A percentile compares a stretch with the other conserved stretches of the same genome.
These are phyloP conservation scores for Cacatua alba DNA, from an alignment of 2,113 vertebrate species.

Conservation along the genomic window DNA sequence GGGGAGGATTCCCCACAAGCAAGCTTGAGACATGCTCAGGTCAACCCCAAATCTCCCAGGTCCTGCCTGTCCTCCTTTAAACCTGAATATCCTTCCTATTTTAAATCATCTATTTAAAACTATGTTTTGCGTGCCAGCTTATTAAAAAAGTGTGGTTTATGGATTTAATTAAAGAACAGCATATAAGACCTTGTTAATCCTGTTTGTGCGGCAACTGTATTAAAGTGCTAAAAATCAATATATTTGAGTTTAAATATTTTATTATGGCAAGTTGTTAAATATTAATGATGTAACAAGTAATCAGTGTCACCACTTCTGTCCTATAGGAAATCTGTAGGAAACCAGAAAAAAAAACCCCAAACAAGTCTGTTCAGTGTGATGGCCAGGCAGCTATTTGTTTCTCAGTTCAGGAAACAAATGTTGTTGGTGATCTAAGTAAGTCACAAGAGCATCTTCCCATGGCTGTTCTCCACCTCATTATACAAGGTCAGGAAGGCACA, in stretches of 20 bases:
- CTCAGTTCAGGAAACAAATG: background rate
- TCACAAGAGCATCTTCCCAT: background rate
- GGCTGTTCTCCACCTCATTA: background rate
- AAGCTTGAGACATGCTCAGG: rapidly evolving
- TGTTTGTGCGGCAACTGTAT: constrained; percentile 65
- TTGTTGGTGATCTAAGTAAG: background rate
- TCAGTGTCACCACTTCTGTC: constrained; percentile 49
- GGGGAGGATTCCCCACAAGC: background rate
- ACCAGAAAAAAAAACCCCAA: background rate
- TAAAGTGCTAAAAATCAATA: constrained; percentile 75
- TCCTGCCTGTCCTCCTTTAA: background rate
- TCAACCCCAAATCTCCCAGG: background rate
- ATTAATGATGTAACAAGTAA: constrained; percentile 74
- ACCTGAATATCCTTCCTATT: rapidly evolving
- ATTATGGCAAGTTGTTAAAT: constrained; percentile 75
- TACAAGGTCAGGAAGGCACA: rapidly evolving
- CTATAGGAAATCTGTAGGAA: background rate
- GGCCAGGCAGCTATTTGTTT: background rate
- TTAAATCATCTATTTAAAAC: background rate
- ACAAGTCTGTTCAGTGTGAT: background rate
- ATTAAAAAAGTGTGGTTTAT: constrained; percentile 75
- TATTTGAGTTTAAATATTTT: constrained; percentile 81
- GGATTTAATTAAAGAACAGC: constrained; percentile 80
- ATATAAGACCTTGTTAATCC: constrained; percentile 71
- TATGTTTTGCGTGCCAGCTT: constrained; percentile 14